phyloP scores from a whole-genome alignment of 1,140 invertebrate genomes.

The Capitella teleta region DNA sequence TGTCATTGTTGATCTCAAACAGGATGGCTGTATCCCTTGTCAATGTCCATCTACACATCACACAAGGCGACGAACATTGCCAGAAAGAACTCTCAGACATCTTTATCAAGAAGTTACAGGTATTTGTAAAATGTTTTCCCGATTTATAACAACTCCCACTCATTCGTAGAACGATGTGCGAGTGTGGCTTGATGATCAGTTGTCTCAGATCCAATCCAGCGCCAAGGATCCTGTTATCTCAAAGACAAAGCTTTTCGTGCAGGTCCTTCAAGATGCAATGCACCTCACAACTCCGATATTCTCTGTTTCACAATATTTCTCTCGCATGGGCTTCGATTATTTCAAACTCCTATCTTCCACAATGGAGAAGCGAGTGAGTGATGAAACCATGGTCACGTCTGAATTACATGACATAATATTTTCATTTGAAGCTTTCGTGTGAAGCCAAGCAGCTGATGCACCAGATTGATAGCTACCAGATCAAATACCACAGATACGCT shows the following conservation, averaged over 20 bases:
- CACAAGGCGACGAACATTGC: not conserved
- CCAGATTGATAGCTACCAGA: constrained; percentile 29
- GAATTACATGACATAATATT: not conserved
- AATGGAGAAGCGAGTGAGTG: constrained; percentile 25
- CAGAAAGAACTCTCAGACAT: not conserved
- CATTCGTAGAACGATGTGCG: constrained; percentile 1
- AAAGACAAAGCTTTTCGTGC: constrained; percentile 16
- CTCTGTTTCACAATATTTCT: constrained; percentile 20
- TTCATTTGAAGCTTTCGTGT: constrained; percentile 21
- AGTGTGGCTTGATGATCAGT: not conserved
- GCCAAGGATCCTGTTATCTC: constrained; percentile 18
- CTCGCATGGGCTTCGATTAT: constrained; percentile 22
- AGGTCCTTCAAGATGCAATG: constrained; percentile 15
- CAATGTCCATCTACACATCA: too few species aligned
- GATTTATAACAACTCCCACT: not conserved
- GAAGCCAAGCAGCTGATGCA: constrained; percentile 22
- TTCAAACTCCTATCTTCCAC: constrained; percentile 23
- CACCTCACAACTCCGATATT: constrained; percentile 21
- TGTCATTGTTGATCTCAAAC: too few species aligned
- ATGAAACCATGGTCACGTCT: not conserved
- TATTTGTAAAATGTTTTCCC: not conserved
- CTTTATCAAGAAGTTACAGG: not conserved
- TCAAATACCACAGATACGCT: constrained; percentile 23
- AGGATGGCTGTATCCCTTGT: too few species aligned
- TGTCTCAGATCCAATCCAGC: not conserved